Evolutionary conservation across 2,888 invertebrate genomes (phyloP).

Genomic region (Trichopoda pennipes): DNA sequence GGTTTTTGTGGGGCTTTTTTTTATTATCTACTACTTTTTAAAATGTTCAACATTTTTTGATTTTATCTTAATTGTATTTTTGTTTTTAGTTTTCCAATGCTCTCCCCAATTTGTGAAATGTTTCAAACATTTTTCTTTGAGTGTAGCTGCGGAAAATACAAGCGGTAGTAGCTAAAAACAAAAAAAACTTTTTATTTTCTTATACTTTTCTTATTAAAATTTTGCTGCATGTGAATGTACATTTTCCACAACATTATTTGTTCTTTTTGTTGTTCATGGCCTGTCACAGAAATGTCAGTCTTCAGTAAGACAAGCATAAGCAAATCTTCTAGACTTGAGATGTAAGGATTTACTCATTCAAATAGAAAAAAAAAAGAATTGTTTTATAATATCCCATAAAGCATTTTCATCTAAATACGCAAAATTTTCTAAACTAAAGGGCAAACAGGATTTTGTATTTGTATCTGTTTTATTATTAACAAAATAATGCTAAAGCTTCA

Average conservation of each 20-base stretch:
- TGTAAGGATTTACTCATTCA: slow-evolving; percentile 29
- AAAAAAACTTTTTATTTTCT: slow-evolving; percentile 33
- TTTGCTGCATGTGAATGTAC: slow-evolving; percentile 69
- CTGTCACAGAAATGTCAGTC: slow-evolving; percentile 78
- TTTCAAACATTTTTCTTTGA: slow-evolving; percentile 9
- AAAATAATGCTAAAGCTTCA: too few relatives aligned
- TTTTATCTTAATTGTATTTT: too few relatives aligned
- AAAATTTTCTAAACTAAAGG: background rate
- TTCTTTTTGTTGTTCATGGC: slow-evolving; percentile 74
- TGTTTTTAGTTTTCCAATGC: too few relatives aligned
- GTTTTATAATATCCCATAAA: background rate
- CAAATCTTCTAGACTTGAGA: slow-evolving; percentile 67
- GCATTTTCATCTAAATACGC: background rate
- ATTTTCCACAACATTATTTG: slow-evolving; percentile 26
- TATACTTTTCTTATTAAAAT: slow-evolving; percentile 44
- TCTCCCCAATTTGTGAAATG: too few relatives aligned
- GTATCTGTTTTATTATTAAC: background rate
- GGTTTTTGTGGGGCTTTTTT: too few relatives aligned
- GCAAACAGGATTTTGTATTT: background rate
- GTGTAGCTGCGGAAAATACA: slow-evolving; percentile 14
- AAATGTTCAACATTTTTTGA: too few relatives aligned
- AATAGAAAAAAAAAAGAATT: background rate
- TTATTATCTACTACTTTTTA: too few relatives aligned
- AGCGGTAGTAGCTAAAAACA: slow-evolving; percentile 37
- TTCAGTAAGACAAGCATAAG: slow-evolving; percentile 70